Percentiles rank a stretch among this genome's conserved stretches.
These are phyloP conservation scores for Peromyscus polionotus DNA, from an alignment of 2,113 vertebrate genomes.

Conservation along the genomic window DNA sequence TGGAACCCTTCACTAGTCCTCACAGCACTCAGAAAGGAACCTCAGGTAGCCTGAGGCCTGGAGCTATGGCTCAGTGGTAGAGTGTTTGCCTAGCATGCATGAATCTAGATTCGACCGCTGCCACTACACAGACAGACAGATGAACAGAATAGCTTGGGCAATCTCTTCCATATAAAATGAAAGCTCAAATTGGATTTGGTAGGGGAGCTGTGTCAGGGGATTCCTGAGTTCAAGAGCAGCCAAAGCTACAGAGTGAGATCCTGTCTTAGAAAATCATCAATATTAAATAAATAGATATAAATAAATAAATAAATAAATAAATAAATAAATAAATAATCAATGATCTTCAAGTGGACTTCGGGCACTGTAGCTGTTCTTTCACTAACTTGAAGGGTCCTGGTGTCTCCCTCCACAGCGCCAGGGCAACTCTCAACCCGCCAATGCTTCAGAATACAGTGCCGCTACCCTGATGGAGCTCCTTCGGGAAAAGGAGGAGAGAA, in stretches of 20 bases:
- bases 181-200: background rate
- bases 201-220: background rate
- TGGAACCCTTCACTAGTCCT: background rate
- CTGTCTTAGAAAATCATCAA: background rate
- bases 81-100: background rate
- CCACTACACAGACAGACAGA: background rate
- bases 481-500: constrained; percentile 97
- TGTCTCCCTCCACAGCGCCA: constrained; percentile 90
- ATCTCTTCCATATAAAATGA: background rate
- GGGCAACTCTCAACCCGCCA: constrained; percentile 90
- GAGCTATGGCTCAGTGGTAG: background rate
- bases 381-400: constrained; percentile 25
- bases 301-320: constrained; percentile 33
- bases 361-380: background rate
- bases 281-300: background rate
- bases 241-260: background rate
- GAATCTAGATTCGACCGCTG: background rate
- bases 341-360: background rate
- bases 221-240: background rate
- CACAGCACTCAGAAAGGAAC: background rate
- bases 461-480: constrained; percentile 96
- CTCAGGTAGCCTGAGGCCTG: background rate
- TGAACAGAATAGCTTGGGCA: background rate
- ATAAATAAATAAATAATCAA: background rate
- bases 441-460: constrained; percentile 92